Percentiles rank a stretch among this genome's conserved stretches.
These are phyloP conservation scores for Tenrec ecaudatus DNA, from an alignment of 2,113 vertebrate genomes.

Conservation along the genomic window DNA sequence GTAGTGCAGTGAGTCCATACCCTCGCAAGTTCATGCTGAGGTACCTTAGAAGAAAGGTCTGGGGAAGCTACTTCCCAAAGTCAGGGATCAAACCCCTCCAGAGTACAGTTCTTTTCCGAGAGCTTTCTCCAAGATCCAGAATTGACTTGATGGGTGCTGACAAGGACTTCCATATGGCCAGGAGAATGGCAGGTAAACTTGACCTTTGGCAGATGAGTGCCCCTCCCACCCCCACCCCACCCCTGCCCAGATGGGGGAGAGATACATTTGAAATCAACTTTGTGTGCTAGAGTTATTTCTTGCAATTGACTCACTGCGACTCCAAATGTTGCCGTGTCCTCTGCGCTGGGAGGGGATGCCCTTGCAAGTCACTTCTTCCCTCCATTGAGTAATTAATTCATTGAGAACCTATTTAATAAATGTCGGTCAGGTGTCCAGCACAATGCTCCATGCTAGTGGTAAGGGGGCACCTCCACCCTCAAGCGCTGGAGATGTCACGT, in stretches of 20 bases:
- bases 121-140: neutral
- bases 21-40: neutral
- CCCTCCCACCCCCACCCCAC: too few species aligned
- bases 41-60: neutral
- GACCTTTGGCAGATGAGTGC: neutral
- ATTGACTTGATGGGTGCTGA: neutral
- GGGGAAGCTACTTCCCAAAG: neutral
- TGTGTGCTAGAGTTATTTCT: slow-evolving; percentile 63
- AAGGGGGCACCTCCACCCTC: neutral
- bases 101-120: neutral
- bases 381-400: neutral
- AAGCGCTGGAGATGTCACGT: too few species aligned
- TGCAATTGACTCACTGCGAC: neutral
- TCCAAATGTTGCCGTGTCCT: neutral
- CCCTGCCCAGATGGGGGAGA: slow-evolving; percentile 61
- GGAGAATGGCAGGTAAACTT: slow-evolving; percentile 66
- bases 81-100: neutral
- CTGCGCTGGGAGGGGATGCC: neutral
- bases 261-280: slow-evolving; percentile 82
- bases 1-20: neutral
- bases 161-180: slow-evolving; percentile 62
- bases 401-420: neutral
- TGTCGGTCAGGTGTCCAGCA: neutral
- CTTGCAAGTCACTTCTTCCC: too few species aligned
- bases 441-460: neutral